phyloP scores from a whole-genome alignment of 2,113 vertebrate genomes.

The Peromyscus leucopus region DNA sequence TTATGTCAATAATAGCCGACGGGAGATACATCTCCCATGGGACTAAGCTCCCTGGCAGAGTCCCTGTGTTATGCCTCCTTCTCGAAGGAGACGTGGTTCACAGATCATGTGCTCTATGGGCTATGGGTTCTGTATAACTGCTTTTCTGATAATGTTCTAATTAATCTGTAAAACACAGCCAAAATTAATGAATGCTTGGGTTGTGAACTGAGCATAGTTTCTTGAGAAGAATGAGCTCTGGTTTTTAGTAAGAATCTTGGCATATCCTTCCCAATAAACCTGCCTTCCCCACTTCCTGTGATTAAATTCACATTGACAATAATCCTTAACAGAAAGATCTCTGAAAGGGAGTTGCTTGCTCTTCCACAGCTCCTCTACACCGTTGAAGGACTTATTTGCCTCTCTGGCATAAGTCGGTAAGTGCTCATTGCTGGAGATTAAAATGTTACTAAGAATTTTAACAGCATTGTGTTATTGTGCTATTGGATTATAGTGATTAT shows the following conservation, averaged over 20 bases:
- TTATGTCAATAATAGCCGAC: too few relatives aligned
- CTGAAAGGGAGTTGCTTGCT: not conserved
- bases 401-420: not conserved
- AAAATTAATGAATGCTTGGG: too few relatives aligned
- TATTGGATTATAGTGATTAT: not conserved
- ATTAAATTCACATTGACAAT: not conserved
- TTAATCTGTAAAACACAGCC: too few relatives aligned
- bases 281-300: not conserved
- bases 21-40: too few relatives aligned
- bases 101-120: too few relatives aligned
- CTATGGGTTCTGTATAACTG: too few relatives aligned
- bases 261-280: not conserved
- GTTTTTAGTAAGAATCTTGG: not conserved
- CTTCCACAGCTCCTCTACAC: not conserved
- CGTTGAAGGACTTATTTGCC: not conserved
- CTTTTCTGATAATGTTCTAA: too few relatives aligned
- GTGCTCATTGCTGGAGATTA: not conserved
- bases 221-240: not conserved
- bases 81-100: too few relatives aligned
- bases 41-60: too few relatives aligned
- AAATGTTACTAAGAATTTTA: not conserved
- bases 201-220: not conserved
- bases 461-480: not conserved
- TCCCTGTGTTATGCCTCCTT: too few relatives aligned
- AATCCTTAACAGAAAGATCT: not conserved